A percentile compares a stretch with the other conserved stretches of the same genome.
Conservation (phyloP, 2,113 vertebrate species). For the Cochlearius cochlearius region DNA sequence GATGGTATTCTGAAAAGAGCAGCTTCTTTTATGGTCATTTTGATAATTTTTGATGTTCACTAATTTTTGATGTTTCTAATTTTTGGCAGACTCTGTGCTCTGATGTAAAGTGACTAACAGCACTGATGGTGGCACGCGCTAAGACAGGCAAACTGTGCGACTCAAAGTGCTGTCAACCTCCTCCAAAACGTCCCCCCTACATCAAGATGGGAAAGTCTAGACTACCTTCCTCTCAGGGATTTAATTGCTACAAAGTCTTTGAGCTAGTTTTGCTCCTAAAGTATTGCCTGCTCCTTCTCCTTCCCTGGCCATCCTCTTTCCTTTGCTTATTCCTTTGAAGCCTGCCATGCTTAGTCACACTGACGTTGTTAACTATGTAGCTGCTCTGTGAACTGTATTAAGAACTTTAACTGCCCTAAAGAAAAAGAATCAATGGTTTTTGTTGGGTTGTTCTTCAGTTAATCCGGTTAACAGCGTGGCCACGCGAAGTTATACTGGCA, state of each 20-base stretch:
- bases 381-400: not conserved
- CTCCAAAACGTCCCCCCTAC: not conserved
- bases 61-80: too few relatives aligned
- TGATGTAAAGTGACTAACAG: not conserved
- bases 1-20: not conserved
- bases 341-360: not conserved
- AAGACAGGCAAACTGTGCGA: not conserved
- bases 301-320: not conserved
- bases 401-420: not conserved
- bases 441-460: not conserved
- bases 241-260: not conserved
- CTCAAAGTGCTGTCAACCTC: not conserved
- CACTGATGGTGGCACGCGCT: not conserved
- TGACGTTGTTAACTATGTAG: not conserved
- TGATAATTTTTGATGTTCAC: not conserved
- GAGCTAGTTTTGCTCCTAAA: not conserved
- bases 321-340: not conserved
- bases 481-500: not conserved
- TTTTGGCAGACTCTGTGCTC: not conserved
- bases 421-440: not conserved
- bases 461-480: not conserved
- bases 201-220: not conserved
- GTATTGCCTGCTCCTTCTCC: not conserved
- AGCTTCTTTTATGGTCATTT: not conserved
- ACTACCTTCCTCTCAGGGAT: not conserved